These are phyloP conservation scores for Mesorhabditis sp. DNA, from an alignment of 2,888 invertebrate genomes.

Conservation along the genomic window DNA sequence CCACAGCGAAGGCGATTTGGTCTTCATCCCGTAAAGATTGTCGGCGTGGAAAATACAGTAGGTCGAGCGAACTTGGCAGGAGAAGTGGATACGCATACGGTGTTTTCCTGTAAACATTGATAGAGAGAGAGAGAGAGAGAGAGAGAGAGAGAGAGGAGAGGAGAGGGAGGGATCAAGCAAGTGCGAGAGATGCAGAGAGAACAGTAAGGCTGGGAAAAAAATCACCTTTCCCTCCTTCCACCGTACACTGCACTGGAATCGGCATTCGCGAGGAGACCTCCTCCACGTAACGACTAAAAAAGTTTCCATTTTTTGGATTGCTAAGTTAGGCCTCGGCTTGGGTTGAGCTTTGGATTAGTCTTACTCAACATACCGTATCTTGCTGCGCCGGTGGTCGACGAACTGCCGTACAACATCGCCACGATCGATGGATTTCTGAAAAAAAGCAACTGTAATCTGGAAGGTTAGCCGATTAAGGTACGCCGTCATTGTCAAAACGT, in stretches of 20 bases:
- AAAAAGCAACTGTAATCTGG: not conserved
- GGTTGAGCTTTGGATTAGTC: not conserved
- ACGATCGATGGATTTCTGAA: slow-evolving; percentile 16
- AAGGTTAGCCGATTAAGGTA: too few species aligned
- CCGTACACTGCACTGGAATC: slow-evolving; percentile 85
- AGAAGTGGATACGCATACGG: slow-evolving; percentile 81
- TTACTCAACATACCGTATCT: slow-evolving; percentile 69
- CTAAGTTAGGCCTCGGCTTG: not conserved
- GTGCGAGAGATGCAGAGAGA: too few species aligned
- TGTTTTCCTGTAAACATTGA: slow-evolving; percentile 66
- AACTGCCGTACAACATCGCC: slow-evolving; percentile 77
- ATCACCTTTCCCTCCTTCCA: slow-evolving; percentile 69
- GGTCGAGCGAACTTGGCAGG: slow-evolving; percentile 75
- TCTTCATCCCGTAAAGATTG: slow-evolving; percentile 62
- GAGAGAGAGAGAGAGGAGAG: too few species aligned
- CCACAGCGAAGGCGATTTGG: slow-evolving; percentile 80
- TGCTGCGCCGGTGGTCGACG: slow-evolving; percentile 87
- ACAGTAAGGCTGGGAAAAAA: not conserved
- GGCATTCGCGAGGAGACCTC: slow-evolving; percentile 79
- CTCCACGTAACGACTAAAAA: slow-evolving; percentile 73
- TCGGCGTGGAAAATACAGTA: slow-evolving; percentile 76
- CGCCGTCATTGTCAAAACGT: too few species aligned
- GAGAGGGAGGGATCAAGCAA: too few species aligned
- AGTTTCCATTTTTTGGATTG: too few species aligned
- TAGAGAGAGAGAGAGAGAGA: too few species aligned